Evolutionary conservation across 2,113 vertebrate species (phyloP), one percentile per base, ranked within the genome.

Genomic region (Acrocephalus kingi): DNA sequence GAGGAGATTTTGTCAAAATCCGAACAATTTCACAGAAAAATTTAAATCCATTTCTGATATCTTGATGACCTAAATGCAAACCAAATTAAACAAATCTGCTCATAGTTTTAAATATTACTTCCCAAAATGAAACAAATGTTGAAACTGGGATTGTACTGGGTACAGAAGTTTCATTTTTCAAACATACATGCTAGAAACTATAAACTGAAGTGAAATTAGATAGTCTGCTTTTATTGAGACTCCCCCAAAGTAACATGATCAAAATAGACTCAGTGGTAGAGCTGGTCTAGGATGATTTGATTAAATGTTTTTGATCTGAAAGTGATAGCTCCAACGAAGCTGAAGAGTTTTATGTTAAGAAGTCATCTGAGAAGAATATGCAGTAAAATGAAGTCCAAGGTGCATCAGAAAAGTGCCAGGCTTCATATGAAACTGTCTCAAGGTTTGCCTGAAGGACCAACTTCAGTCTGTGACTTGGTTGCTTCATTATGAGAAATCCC

Each of bases 221-320:
- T 58, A 85, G 45, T 69, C 55, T 91, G 59, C 43, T 93, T 89
- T 87, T 87, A 96, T 64, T 83, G 39, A 91, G n/a, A 74, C 62
- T 90, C 18, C 13, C 67, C 27, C 35, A 3, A 8, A 73, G 66
- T 43, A 87, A 78, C 0, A 4, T 46, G 72, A 33, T 84, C 58
- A 71, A 87, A 94, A 82, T 7, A 87, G 75, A 72, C 31, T 84
- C 69, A 35, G 75, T 94, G 85, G 79, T 74, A 93, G 75, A 92
- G 27, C 16, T 88, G 21, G 18, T 88, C 85, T 83, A 89, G 82
- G 76, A 93, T 76, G 41, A 90, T 93, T 77, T 91, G 78, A 78
- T 93, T 25, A 93, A 93, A 87, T 41, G 9, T 41, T 89, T 94
- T 88, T 85, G 33, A 91, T 95, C 82, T 93, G 87, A 85, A 94